phyloP scores from a whole-genome alignment of 2,113 vertebrate genomes.

The Calonectris borealis region DNA sequence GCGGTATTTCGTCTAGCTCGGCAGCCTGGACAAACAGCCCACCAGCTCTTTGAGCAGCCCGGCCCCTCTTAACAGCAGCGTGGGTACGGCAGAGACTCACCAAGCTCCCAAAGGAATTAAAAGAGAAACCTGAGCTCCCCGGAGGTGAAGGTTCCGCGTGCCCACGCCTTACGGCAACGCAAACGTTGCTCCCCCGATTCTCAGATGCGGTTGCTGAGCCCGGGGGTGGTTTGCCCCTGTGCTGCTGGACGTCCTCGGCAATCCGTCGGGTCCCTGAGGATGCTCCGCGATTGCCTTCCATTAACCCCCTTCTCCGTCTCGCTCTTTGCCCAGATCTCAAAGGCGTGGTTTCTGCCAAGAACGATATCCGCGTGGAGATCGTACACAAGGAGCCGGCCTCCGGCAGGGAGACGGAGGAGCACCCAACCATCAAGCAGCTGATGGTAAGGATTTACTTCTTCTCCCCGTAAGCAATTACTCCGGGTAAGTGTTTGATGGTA shows the following conservation, averaged over 20 bases:
- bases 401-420: slow-evolving; percentile 88
- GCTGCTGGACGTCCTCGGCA: no score
- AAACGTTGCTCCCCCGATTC: background rate
- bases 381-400: slow-evolving; percentile 95
- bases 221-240: background rate
- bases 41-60: background rate
- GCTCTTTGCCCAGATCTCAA: slow-evolving; percentile 85
- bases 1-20: background rate
- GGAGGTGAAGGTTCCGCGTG: background rate
- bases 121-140: fast-evolving
- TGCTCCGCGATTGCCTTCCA: fast-evolving
- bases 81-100: fast-evolving
- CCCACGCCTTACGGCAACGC: fast-evolving
- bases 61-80: fast-evolving
- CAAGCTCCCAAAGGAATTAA: background rate
- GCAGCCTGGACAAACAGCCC: background rate
- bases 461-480: background rate
- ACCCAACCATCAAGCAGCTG: slow-evolving; percentile 94
- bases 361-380: slow-evolving; percentile 98
- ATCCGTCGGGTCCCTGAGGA: background rate
- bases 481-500: background rate
- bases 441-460: slow-evolving; percentile 83
- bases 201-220: background rate
- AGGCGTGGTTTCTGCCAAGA: slow-evolving; percentile 95
- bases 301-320: background rate